A percentile compares a stretch with the other conserved stretches of the same genome.
phyloP scores from a whole-genome alignment of 2,888 invertebrate species.

The Drosophila merina region DNA sequence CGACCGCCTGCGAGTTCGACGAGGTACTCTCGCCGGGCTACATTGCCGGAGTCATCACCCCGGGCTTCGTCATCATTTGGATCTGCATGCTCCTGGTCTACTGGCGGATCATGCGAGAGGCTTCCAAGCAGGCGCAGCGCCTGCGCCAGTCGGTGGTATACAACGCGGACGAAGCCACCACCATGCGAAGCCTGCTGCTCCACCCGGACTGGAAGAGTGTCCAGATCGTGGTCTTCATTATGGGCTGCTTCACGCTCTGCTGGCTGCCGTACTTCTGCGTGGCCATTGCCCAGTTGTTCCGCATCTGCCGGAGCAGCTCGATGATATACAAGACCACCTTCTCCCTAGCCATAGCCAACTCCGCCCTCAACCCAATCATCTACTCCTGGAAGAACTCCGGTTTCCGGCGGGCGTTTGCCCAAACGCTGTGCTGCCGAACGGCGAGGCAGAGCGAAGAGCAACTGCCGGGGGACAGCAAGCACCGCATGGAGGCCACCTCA shows the following conservation, averaged over 20 bases:
- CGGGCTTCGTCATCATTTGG: slow-evolving; percentile 90
- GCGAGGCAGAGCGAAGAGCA: slow-evolving; percentile 57
- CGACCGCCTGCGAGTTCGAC: slow-evolving; percentile 88
- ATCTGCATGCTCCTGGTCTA: slow-evolving; percentile 90
- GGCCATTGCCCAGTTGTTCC: slow-evolving; percentile 87
- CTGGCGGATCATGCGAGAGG: slow-evolving; percentile 91
- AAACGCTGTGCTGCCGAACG: slow-evolving; percentile 86
- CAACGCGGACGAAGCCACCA: slow-evolving; percentile 83
- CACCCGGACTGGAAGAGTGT: slow-evolving; percentile 90
- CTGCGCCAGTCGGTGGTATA: slow-evolving; percentile 86
- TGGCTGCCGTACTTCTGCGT: slow-evolving; percentile 92
- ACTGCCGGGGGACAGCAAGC: slow-evolving; percentile 64
- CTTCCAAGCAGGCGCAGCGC: slow-evolving; percentile 89
- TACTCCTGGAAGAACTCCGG: slow-evolving; percentile 94
- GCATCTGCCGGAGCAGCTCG: slow-evolving; percentile 85
- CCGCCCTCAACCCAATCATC: slow-evolving; percentile 92
- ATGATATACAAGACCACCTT: slow-evolving; percentile 88
- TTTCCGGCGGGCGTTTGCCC: slow-evolving; percentile 89
- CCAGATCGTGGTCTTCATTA: slow-evolving; percentile 91
- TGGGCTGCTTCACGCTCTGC: slow-evolving; percentile 92
- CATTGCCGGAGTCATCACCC: slow-evolving; percentile 86
- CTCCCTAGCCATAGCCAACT: slow-evolving; percentile 91
- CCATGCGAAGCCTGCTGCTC: slow-evolving; percentile 53
- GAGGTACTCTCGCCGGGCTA: slow-evolving; percentile 86
- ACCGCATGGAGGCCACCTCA: slow-evolving; percentile 52